Evolutionary conservation across 37 sponge, comb jelly and placozoan genomes (phyloP).

Genomic region (Dysidea cf. avara): DNA sequence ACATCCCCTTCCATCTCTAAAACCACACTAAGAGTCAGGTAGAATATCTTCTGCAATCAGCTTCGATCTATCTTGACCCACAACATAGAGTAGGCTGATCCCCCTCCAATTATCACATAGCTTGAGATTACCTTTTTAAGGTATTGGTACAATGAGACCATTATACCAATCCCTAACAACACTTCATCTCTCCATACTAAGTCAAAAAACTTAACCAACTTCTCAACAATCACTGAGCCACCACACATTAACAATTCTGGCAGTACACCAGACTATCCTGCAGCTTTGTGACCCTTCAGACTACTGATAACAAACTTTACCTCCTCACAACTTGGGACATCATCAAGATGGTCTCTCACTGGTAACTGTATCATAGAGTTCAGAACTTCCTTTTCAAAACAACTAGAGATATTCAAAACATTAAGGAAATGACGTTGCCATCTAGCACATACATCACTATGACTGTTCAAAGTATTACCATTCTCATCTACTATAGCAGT

Average conservation of each 20-base stretch:
- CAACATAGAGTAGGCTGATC: too few species aligned
- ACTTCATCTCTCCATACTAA: constrained; percentile 28
- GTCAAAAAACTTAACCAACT: constrained; percentile 17
- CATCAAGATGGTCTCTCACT: constrained; percentile 8
- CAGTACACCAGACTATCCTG: constrained; percentile 9
- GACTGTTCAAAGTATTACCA: too few species aligned
- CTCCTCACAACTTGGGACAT: constrained; percentile 24
- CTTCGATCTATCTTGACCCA: constrained; percentile 28
- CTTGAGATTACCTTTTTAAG: constrained; percentile 31
- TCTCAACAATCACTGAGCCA: constrained; percentile 30
- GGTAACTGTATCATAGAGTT: constrained; percentile 4
- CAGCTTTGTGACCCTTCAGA: constrained; percentile 33
- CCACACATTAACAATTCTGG: constrained; percentile 41
- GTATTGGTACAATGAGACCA: constrained; percentile 32
- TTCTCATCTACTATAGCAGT: too few species aligned
- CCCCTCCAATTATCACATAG: too few species aligned
- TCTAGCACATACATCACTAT: not conserved
- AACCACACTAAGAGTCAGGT: constrained; percentile 55
- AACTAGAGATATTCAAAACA: constrained; percentile 15
- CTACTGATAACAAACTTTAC: constrained; percentile 7
- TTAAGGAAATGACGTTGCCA: constrained; percentile 20
- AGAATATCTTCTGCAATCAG: too few species aligned
- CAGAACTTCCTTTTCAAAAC: constrained; percentile 10
- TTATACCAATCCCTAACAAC: constrained; percentile 40
- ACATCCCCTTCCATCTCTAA: too few species aligned